These are phyloP conservation scores for Hyaena hyaena DNA, from an alignment of 2,113 vertebrate genomes.

Conservation along the genomic window DNA sequence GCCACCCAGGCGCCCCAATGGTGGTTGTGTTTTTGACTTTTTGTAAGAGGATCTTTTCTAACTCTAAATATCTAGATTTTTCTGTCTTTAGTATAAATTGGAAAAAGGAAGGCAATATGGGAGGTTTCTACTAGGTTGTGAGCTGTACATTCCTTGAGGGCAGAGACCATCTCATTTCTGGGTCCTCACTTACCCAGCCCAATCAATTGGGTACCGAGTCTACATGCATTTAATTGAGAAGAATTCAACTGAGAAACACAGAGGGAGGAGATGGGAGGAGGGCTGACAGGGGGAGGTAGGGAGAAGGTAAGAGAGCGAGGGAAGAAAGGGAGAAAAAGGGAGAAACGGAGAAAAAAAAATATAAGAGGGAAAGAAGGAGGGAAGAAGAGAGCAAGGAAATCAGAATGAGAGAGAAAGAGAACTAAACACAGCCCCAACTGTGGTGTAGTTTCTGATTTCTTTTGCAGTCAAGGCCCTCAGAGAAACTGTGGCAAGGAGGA, in stretches of 20 bases:
- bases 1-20: too few relatives aligned
- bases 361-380: not conserved
- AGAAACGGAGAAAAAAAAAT: not conserved
- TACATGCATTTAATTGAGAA: constrained; percentile 2
- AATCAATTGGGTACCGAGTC: not conserved
- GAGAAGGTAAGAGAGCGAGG: not conserved
- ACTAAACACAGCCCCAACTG: not conserved
- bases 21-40: not conserved
- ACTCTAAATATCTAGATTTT: not conserved
- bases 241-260: not conserved
- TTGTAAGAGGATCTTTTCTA: constrained; percentile 12
- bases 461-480: not conserved
- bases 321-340: not conserved
- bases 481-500: constrained; percentile 1
- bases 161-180: not conserved
- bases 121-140: not conserved
- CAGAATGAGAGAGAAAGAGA: not conserved
- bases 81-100: not conserved
- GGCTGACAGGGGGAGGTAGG: not conserved
- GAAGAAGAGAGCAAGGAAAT: not conserved
- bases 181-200: not conserved
- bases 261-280: not conserved
- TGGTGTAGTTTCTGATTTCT: not conserved
- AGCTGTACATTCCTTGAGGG: not conserved
- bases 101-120: not conserved